Evolutionary conservation across 2,797 vertebrate genomes (phyloP).

Genomic region (Chanos chanos): DNA sequence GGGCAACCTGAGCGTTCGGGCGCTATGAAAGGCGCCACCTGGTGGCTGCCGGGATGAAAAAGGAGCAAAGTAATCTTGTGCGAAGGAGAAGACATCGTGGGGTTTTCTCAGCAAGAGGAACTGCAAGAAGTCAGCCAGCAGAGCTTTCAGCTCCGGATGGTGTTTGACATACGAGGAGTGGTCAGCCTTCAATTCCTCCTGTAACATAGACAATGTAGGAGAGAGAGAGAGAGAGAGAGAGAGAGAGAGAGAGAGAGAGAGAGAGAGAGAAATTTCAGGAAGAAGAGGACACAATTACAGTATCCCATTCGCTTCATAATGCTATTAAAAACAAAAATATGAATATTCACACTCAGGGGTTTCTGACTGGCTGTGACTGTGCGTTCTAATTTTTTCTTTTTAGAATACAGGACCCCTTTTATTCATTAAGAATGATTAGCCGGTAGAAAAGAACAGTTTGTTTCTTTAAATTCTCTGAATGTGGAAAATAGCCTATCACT

Average conservation of each 20-base stretch:
- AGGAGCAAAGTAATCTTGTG: constrained; percentile 77
- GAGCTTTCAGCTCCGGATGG: constrained; percentile 78
- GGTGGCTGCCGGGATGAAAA: constrained; percentile 49
- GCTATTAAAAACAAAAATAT: neutral
- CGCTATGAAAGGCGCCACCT: constrained; percentile 22
- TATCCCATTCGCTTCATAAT: neutral
- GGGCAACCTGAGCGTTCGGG: constrained; percentile 18
- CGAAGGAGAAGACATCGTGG: constrained; percentile 74
- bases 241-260: no score
- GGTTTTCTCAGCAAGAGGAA: constrained; percentile 84
- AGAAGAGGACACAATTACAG: no score
- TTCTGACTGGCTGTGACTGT: no score
- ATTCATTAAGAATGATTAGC: no score
- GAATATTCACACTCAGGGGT: no score
- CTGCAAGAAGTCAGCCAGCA: constrained; percentile 87
- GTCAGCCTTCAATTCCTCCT: constrained; percentile 81
- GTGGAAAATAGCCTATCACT: no score
- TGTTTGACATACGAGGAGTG: constrained; percentile 74
- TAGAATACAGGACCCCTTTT: no score
- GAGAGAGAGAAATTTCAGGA: neutral
- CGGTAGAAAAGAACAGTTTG: no score
- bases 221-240: neutral
- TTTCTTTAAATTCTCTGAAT: no score
- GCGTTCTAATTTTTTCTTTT: no score
- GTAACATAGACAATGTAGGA: constrained; percentile 7